Base-by-base conservation (phyloP, 1,140 invertebrate species). In the Hyles euphorbiae region DNA sequence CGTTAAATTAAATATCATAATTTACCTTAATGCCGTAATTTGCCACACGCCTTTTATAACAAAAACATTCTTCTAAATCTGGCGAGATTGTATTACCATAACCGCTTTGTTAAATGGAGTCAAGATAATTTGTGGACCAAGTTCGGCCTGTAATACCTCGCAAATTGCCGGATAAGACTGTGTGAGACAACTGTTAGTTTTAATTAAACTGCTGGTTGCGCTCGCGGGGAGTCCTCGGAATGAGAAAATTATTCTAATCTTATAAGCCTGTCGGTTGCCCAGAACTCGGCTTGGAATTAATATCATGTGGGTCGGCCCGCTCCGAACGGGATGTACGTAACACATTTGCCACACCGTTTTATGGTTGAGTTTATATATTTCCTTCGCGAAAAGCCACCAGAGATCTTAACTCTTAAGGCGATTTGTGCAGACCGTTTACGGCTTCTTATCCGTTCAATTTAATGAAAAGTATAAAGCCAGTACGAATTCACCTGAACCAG, bases 121-220 rank as follows among this genome's bases (percentile, higher is more conserved):
- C 74, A 74, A 83, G 79, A 87, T 87, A 88, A 88, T 87, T 88
- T 88, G 85, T 88, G 83, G 82, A 69, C 74, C 65, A 87, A 87
- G 79, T 88, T 88, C 68, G 78, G 78, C 80, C 74, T 81, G 83
- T 87, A 85, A 87, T 88, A 84, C 82, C 78, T 86, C 81, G 83
- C 83, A 88, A 88, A 88, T 88, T 88, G 82, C 80, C 72, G 82
- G 82, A 83, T 87, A 85, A 88, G 81, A 86, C 86, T 86, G 82
- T 84, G 82, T 83, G 82, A 88, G 83, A 87, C 83, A 88, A 88
- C 85, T 85, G 85, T 85, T 88, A 88, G 85, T 88, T 88, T 88
- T 88, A 88, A 88, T 87, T 88, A 88, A 88, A 87, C 81, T 77
- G 83, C 82, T 81, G 83, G 74, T 87, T 76, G 72, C 76, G 76